A percentile compares a stretch with the other conserved stretches of the same genome.
These are phyloP conservation scores for Characodon lateralis DNA, from an alignment of 2,797 vertebrate genomes.

Conservation along the genomic window DNA sequence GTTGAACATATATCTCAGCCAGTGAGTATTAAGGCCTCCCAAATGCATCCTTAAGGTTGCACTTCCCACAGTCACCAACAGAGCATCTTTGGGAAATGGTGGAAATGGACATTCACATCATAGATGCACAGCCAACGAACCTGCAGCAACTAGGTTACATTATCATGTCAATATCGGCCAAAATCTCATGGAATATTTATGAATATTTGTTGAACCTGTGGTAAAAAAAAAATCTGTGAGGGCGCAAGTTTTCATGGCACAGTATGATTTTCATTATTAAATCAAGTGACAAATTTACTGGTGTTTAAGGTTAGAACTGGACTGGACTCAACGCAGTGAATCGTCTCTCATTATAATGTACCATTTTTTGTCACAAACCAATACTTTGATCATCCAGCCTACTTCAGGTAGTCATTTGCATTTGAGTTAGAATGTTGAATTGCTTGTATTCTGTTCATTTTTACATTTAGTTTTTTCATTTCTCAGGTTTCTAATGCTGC, in stretches of 20 bases:
- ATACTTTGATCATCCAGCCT: not conserved
- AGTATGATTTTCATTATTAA: too few species aligned
- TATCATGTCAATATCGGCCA: too few species aligned
- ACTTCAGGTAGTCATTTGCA: not conserved
- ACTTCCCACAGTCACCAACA: not conserved
- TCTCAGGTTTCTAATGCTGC: not conserved
- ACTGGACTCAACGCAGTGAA: not conserved
- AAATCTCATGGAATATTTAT: too few species aligned
- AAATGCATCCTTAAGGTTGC: not conserved
- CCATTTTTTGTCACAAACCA: not conserved
- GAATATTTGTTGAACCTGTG: not conserved
- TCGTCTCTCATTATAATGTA: not conserved
- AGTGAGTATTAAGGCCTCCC: not conserved
- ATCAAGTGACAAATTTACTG: not conserved
- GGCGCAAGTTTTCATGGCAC: too few species aligned
- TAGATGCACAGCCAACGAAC: not conserved
- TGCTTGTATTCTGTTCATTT: not conserved
- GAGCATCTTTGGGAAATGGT: not conserved
- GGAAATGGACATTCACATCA: not conserved
- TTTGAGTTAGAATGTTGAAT: not conserved
- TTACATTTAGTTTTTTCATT: not conserved
- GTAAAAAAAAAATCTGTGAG: too few species aligned
- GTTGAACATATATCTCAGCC: not conserved
- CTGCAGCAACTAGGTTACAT: not conserved
- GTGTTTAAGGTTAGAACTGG: not conserved